Evolutionary conservation across 2,797 vertebrate genomes (phyloP).

Genomic region (Scomberomorus guttatus): DNA sequence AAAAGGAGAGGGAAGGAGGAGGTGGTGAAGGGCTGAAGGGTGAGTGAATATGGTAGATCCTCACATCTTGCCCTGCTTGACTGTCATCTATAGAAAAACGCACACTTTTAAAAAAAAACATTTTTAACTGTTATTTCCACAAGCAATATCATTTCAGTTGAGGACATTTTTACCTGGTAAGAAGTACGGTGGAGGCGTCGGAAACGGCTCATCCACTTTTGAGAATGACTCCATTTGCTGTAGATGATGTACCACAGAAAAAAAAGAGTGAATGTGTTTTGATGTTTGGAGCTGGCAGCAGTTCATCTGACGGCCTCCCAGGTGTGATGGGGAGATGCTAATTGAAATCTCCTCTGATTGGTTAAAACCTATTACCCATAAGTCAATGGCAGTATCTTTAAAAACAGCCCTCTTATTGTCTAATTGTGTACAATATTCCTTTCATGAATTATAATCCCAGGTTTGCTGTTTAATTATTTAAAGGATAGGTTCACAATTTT

Average conservation of each 20-base stretch:
- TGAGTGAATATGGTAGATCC: slow-evolving; percentile 57
- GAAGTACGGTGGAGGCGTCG: slow-evolving; percentile 58
- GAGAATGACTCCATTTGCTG: slow-evolving; percentile 56
- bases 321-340: slow-evolving; percentile 54
- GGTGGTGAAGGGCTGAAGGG: slow-evolving; percentile 43
- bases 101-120: no score
- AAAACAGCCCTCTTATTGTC: no score
- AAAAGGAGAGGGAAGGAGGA: slow-evolving; percentile 24
- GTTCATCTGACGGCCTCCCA: slow-evolving; percentile 47
- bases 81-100: slow-evolving; percentile 42
- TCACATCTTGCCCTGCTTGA: slow-evolving; percentile 17
- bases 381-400: slow-evolving; percentile 2
- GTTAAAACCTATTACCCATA: slow-evolving; percentile 45
- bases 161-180: slow-evolving; percentile 65
- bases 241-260: background rate
- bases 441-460: no score
- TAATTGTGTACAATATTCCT: no score
- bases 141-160: background rate
- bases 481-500: no score
- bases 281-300: slow-evolving; percentile 32
- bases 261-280: background rate
- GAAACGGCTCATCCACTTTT: slow-evolving; percentile 45
- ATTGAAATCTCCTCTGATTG: slow-evolving; percentile 67
- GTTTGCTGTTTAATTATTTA: no score
- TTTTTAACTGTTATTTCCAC: background rate